Conservation (phyloP, 2,113 vertebrate species). For the Cepphus grylle region DNA sequence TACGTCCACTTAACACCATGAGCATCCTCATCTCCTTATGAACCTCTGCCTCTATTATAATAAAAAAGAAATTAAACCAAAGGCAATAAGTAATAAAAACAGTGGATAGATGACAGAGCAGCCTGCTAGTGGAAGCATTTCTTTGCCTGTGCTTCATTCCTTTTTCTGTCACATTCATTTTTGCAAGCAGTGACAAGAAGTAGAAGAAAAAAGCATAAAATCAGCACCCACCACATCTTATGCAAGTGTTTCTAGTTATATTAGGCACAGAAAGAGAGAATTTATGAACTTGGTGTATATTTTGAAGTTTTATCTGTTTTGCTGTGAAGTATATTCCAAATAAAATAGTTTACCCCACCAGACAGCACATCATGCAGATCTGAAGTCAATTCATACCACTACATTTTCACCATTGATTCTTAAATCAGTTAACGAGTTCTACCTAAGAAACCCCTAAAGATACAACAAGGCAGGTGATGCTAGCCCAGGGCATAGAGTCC, state of each 20-base stretch:
- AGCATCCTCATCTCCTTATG: not conserved
- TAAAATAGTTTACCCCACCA: not conserved
- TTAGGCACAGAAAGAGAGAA: not conserved
- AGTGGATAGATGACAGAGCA: not conserved
- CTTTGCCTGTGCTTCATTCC: not conserved
- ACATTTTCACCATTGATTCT: not conserved
- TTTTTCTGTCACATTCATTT: not conserved
- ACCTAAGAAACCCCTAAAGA: not conserved
- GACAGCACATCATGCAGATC: not conserved
- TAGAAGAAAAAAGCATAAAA: not conserved
- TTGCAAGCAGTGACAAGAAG: not conserved
- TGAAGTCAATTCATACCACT: not conserved
- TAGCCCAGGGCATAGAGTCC: accelerated
- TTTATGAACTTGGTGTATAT: not conserved
- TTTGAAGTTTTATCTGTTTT: not conserved
- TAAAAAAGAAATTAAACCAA: not conserved
- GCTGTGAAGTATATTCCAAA: not conserved
- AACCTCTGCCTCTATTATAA: not conserved
- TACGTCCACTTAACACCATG: not conserved
- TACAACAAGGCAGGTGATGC: too few relatives aligned
- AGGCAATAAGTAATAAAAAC: not conserved
- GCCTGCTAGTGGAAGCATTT: not conserved
- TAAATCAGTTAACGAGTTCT: not conserved
- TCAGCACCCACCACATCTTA: not conserved
- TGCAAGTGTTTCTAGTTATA: not conserved